Conservation (phyloP, 2,113 vertebrate species). For the Indri indri region DNA sequence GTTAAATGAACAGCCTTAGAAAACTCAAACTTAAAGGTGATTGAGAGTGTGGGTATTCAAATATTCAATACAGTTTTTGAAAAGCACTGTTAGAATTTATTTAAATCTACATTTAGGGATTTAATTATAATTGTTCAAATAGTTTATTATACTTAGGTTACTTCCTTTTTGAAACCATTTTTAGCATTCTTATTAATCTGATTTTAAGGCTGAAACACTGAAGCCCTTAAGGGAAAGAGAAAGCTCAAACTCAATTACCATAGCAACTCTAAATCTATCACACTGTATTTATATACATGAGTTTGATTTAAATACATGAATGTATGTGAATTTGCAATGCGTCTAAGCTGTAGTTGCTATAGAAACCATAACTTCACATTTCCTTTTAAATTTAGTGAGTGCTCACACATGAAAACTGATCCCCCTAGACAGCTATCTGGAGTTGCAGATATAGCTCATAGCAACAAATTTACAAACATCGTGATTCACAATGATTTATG, state of each 20-base stretch:
- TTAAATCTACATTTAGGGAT: not conserved
- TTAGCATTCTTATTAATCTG: slow-evolving; percentile 12
- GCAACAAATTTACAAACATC: not conserved
- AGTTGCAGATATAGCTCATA: not conserved
- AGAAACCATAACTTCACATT: slow-evolving; percentile 47
- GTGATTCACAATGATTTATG: not conserved
- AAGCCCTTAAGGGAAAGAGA: slow-evolving; percentile 42
- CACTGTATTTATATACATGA: slow-evolving; percentile 50
- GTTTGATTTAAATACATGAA: slow-evolving; percentile 64
- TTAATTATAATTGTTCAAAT: slow-evolving; percentile 34
- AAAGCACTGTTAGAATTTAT: not conserved
- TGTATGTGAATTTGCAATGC: slow-evolving; percentile 48
- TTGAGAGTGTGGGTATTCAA: not conserved
- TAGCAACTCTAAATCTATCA: slow-evolving; percentile 66
- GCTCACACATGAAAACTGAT: not conserved
- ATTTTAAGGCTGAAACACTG: slow-evolving; percentile 36
- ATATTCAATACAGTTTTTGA: not conserved
- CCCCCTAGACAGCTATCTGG: not conserved
- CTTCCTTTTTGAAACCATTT: slow-evolving; percentile 32
- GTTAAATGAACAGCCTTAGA: not conserved
- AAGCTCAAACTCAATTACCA: slow-evolving; percentile 46
- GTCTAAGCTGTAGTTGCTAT: slow-evolving; percentile 43
- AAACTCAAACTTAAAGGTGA: not conserved
- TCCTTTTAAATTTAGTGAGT: slow-evolving; percentile 59
- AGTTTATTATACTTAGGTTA: not conserved